Evolutionary conservation across 2,797 vertebrate species (phyloP), one percentile per base, ranked within the genome.

Genomic region (Pteropus rufus): DNA sequence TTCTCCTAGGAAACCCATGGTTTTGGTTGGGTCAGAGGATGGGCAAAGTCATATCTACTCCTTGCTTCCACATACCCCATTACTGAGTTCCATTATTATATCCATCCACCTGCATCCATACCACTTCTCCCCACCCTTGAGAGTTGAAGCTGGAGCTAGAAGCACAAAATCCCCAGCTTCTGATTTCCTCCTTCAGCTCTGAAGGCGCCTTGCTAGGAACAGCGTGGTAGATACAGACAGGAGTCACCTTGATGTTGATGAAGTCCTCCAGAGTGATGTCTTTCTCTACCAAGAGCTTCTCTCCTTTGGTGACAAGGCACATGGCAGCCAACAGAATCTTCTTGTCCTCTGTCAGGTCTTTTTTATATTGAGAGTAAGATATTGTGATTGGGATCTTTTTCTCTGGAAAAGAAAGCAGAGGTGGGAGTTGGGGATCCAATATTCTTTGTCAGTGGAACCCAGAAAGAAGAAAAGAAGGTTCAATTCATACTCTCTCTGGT

Each of bases 251-350:
- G 65, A 98, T 98, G 94, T 86, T 97, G 94, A 98, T 97, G 19
- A 98, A 72, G 80, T 98, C 98, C 87, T 98, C 98, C 75, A 99
- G 97, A 14, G 98, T 97, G 58, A 99, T 96, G 86, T 98, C 98
- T 65, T 98, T 98, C 89, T 99, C 98, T 19, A 98, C 83, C 23
- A 99, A 96, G 9, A 96, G 85, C 90, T 97, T 98, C 83, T 97
- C 97, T 67, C 97, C 96, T 92, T 98, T 0, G 95, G 95, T 56
- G 93, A 98, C 73, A 65, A 98, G 93, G 52, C 98, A 98, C 79
- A 98, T 91, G 44, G 98, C 98, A 21, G 98, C 98, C 87, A 99
- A 83, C 0, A 98, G 97, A 82, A 99, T 98, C 97, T 98, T 98
- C 97, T 98, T 98, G 94, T 98, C 98, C 12, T 98, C 98, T n/a